Conservation (phyloP, 2,888 invertebrate species). For the Eubasilissa splendida region DNA sequence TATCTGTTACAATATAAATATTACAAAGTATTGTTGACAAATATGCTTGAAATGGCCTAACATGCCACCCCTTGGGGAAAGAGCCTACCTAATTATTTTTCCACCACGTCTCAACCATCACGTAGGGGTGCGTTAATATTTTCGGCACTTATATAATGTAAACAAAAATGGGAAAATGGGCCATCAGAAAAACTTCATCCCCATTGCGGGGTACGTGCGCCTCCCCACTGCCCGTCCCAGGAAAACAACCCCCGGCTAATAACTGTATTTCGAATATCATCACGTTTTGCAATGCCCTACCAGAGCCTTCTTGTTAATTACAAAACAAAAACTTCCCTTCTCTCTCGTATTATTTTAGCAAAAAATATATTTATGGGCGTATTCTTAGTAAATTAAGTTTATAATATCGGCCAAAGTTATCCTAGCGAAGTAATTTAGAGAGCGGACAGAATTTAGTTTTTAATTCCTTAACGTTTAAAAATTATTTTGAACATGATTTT, state of each 20-base stretch:
- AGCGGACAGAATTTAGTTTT: no score
- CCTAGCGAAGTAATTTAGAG: no score
- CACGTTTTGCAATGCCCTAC: constrained; percentile 46
- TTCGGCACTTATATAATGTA: constrained; percentile 56
- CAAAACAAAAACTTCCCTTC: constrained; percentile 43
- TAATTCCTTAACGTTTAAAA: no score
- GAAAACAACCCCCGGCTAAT: constrained; percentile 45
- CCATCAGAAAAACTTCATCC: constrained; percentile 53
- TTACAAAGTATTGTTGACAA: no score
- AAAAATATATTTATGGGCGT: constrained; percentile 35
- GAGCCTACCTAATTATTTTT: constrained; percentile 51
- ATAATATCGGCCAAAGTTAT: background rate
- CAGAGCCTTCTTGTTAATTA: constrained; percentile 44
- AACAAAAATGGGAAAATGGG: constrained; percentile 57
- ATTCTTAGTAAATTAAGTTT: constrained; percentile 20
- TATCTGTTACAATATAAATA: no score
- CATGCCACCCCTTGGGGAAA: no score
- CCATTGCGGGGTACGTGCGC: constrained; percentile 47
- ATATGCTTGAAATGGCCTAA: no score
- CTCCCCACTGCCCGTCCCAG: constrained; percentile 25
- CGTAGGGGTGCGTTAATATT: constrained; percentile 56
- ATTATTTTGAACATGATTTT: no score
- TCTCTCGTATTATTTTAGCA: constrained; percentile 31
- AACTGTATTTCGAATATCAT: constrained; percentile 57
- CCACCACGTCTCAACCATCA: constrained; percentile 48